Evolutionary conservation across 1,140 invertebrate species (phyloP).

Genomic region (Apolygus lucorum): DNA sequence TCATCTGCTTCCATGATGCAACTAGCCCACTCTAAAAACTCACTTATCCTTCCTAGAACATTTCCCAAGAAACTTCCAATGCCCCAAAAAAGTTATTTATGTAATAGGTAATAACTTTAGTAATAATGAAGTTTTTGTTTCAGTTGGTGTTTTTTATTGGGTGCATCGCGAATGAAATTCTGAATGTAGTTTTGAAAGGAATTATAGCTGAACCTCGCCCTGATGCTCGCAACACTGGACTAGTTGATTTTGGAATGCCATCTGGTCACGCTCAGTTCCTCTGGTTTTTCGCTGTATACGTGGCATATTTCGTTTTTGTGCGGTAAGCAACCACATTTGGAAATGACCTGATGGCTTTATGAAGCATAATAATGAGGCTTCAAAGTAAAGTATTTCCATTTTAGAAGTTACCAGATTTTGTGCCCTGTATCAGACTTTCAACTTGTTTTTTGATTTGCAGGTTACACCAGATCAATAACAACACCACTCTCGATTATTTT

Average conservation of each 20-base stretch:
- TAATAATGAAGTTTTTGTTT: constrained; percentile 35
- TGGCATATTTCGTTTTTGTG: constrained; percentile 75
- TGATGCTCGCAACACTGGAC: constrained; percentile 49
- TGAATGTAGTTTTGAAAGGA: constrained; percentile 77
- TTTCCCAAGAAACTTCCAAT: too few species aligned
- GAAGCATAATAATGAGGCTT: too few species aligned
- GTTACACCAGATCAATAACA: constrained; percentile 71
- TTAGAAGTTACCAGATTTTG: not conserved
- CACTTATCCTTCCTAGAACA: too few species aligned
- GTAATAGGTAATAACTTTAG: too few species aligned
- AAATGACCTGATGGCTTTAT: too few species aligned
- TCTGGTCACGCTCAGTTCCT: constrained; percentile 87
- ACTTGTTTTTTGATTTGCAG: constrained; percentile 51
- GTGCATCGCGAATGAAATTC: constrained; percentile 62
- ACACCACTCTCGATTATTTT: constrained; percentile 62
- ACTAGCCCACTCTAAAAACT: too few species aligned
- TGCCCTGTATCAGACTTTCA: constrained; percentile 11
- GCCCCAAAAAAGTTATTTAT: too few species aligned
- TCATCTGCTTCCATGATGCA: too few species aligned
- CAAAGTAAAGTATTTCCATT: too few species aligned
- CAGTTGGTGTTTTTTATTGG: constrained; percentile 81
- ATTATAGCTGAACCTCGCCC: constrained; percentile 72
- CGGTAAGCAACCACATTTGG: constrained; percentile 48
- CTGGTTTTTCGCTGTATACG: constrained; percentile 84
- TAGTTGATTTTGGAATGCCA: constrained; percentile 89